These are phyloP conservation scores for Chloroclystis v-ata DNA, from an alignment of 2,888 invertebrate species.

Conservation along the genomic window DNA sequence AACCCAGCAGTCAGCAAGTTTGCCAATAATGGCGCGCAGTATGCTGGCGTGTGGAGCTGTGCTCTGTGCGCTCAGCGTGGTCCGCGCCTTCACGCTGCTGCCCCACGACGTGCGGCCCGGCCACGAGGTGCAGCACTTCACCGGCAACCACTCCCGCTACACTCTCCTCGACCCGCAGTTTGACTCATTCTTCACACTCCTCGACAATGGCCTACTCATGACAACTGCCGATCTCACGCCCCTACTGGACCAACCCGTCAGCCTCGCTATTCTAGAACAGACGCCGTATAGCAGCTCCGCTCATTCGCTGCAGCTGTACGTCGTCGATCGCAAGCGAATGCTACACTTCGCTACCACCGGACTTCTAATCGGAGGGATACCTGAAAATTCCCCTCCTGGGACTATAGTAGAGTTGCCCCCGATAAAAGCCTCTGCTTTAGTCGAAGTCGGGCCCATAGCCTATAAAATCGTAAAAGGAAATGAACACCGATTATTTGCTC, in stretches of 20 bases:
- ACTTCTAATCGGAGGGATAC: conserved; percentile 82
- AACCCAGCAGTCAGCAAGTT: conserved; percentile 39
- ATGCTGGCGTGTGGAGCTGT: conserved; percentile 63
- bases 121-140: conserved; percentile 89
- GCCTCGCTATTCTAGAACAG: conserved; percentile 89
- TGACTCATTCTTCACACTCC: conserved; percentile 90
- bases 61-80: conserved; percentile 58
- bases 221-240: conserved; percentile 91
- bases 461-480: conserved; percentile 90
- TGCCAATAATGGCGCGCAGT: conserved; percentile 55
- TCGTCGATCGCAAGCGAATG: conserved; percentile 90
- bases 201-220: conserved; percentile 93
- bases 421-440: conserved; percentile 83
- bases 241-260: conserved; percentile 87
- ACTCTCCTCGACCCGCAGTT: conserved; percentile 86
- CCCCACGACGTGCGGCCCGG: conserved; percentile 95
- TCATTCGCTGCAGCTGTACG: conserved; percentile 88
- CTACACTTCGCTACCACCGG: conserved; percentile 84
- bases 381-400: conserved; percentile 86
- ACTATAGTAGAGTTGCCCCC: conserved; percentile 84
- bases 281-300: conserved; percentile 87
- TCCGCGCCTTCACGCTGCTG: conserved; percentile 80
- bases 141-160: conserved; percentile 74
- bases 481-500: conserved; percentile 84
- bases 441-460: conserved; percentile 82